A percentile compares a stretch with the other conserved stretches of the same genome.
phyloP scores from a whole-genome alignment of 2,797 vertebrate species.

The Pseudochirops cupreus region DNA sequence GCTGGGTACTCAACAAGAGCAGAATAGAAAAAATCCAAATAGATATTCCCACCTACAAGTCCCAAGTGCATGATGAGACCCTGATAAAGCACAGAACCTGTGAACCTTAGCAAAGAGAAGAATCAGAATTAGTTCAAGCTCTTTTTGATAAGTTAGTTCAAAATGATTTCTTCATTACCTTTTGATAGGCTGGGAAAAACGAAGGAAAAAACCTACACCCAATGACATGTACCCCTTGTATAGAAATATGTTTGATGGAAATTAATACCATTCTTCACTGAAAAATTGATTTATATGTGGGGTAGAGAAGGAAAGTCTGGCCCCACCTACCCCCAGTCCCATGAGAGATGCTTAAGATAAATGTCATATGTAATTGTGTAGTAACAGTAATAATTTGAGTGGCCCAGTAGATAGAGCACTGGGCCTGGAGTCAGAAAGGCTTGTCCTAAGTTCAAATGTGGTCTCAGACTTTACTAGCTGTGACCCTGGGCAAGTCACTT shows the following conservation, averaged over 20 bases:
- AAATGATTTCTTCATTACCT: not conserved
- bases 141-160: not conserved
- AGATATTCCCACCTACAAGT: conserved; percentile 72
- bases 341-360: not conserved
- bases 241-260: not conserved
- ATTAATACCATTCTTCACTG: not conserved
- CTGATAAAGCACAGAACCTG: conserved; percentile 86
- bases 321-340: not conserved
- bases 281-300: not conserved
- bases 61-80: conserved; percentile 86
- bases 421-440: not conserved
- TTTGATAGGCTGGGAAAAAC: not conserved
- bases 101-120: conserved; percentile 83
- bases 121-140: conserved; percentile 27
- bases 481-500: not conserved
- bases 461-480: not conserved
- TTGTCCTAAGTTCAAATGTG: not conserved
- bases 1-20: conserved; percentile 83
- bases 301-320: not conserved
- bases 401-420: not conserved
- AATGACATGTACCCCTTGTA: not conserved
- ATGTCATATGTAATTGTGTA: not conserved
- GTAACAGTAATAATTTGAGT: not conserved
- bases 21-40: conserved; percentile 84
- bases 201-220: not conserved